Evolutionary conservation across 92 coral and sea anemone genomes (phyloP), one percentile per base, ranked within the genome.

Genomic region (Plumapathes pennacea): DNA sequence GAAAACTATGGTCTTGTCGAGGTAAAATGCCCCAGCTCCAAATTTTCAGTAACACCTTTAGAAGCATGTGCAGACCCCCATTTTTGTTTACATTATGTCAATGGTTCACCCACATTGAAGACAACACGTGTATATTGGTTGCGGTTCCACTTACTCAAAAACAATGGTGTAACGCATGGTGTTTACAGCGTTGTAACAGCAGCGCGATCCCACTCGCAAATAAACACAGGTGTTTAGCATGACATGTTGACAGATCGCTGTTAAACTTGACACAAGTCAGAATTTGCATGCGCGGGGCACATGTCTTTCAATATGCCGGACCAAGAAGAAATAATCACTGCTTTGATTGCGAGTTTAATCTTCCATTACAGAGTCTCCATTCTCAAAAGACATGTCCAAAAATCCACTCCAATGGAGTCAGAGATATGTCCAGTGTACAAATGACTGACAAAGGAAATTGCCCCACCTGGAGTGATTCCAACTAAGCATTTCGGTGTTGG

Each of bases 381-480:
- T 26, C 36, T 45, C 61, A 47, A 76, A 67, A 30, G 26, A 10
- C 38, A 45, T 69, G 30, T 76, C 77, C 42, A 67, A 32, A 76
- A 66, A 45, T 25, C 69, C 83, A 67, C 62, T 66, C 11, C 75
- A 39, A 54, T n/a, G 23, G 21, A 76, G 78, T 82, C 83, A 0
- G 89, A 75, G 15, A 82, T 82, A 8, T 42, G 41, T 9, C 83
- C 79, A 62, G 83, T 68, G 59, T 82, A 74, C 36, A 82, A 57
- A 44, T 63, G 57, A 47, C 83, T 75, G 25, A 74, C 38, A 56
- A 82, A 75, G 38, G 78, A 37, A 23, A 82, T 45, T 10, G 73
- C 72, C 20, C 89, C 78, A 50, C 74, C 64, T 28, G 78, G 78
- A 18, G 83, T 44, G 33, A 72, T 72, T 12, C 72, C 76, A 45